A percentile compares a stretch with the other conserved stretches of the same genome.
Evolutionary conservation across 2,888 invertebrate genomes (phyloP).

Genomic region (Rotaria magnacalcarata): DNA sequence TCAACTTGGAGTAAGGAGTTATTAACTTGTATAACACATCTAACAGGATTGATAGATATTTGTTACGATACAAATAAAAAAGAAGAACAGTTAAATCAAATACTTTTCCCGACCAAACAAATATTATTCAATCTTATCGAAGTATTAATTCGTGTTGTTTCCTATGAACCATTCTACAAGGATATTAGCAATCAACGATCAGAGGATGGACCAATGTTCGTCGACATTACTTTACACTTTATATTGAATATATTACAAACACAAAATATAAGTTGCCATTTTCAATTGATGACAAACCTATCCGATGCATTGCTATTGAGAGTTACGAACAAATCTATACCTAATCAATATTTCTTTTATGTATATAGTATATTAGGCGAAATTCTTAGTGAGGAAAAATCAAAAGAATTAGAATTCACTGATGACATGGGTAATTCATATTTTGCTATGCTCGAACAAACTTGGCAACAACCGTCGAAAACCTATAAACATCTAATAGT

Average conservation of each 20-base stretch:
- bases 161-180: neutral
- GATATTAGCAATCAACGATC: neutral
- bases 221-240: neutral
- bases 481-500: too few species aligned
- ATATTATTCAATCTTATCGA: neutral
- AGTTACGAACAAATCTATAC: too few species aligned
- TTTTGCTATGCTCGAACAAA: too few species aligned
- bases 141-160: neutral
- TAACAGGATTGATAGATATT: neutral
- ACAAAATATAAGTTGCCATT: neutral
- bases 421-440: too few species aligned
- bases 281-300: too few species aligned
- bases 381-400: too few species aligned
- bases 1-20: neutral
- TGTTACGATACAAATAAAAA: neutral
- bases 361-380: too few species aligned
- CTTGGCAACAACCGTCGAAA: too few species aligned
- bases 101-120: neutral
- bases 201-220: neutral
- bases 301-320: too few species aligned
- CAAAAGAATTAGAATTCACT: too few species aligned
- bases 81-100: neutral
- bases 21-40: neutral
- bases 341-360: too few species aligned
- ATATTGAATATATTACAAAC: neutral